A percentile compares a stretch with the other conserved stretches of the same genome.
phyloP scores from a whole-genome alignment of 2,113 vertebrate genomes.

The Choloepus hoffmanni region DNA sequence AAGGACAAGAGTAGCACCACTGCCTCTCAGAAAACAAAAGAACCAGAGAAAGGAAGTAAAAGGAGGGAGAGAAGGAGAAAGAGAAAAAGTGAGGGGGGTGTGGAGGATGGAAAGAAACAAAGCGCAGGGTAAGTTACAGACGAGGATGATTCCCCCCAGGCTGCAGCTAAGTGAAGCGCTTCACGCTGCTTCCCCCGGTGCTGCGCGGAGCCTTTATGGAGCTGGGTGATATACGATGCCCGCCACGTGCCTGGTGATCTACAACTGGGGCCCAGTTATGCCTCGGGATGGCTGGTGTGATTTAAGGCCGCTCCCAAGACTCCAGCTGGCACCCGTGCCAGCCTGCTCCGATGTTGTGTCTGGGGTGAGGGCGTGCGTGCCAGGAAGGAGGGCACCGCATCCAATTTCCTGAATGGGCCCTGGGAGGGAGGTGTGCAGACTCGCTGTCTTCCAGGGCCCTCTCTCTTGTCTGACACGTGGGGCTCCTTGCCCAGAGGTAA shows the following conservation, averaged over 20 bases:
- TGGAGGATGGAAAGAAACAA: not conserved
- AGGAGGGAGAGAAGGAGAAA: not conserved
- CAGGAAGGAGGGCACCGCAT: rapidly evolving
- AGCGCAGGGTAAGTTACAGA: not conserved
- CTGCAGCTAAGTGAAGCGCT: not conserved
- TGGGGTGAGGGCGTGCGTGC: rapidly evolving
- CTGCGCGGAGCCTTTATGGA: not conserved
- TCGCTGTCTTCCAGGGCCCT: rapidly evolving
- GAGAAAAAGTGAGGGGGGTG: not conserved
- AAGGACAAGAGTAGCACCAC: not conserved
- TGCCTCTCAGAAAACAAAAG: not conserved
- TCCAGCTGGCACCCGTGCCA: not conserved
- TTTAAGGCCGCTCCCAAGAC: not conserved
- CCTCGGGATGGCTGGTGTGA: not conserved
- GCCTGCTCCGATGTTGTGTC: not conserved
- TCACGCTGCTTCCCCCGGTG: not conserved
- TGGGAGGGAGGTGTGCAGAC: not conserved
- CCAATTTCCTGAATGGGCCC: not conserved
- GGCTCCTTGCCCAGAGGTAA: not conserved
- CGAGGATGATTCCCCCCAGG: not conserved
- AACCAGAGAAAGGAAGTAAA: not conserved
- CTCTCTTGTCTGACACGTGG: not conserved
- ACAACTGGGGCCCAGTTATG: not conserved
- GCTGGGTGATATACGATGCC: not conserved
- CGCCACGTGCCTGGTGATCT: not conserved